phyloP scores from a whole-genome alignment of 1,140 invertebrate species.

The Drosophila kohkoa region DNA sequence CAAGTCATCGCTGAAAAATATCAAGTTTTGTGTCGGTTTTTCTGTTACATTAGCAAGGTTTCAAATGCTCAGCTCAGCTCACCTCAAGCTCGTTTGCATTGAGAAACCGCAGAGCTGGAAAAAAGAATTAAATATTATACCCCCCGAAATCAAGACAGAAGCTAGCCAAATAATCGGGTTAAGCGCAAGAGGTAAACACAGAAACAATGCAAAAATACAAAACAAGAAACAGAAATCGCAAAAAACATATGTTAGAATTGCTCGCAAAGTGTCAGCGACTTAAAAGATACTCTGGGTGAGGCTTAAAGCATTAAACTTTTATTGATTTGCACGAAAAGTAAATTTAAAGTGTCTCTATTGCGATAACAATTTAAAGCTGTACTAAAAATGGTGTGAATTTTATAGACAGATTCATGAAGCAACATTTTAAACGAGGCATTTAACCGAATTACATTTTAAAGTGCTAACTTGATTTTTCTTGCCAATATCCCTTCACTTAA shows the following conservation, averaged over 20 bases:
- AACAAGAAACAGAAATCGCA: background rate
- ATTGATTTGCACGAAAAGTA: background rate
- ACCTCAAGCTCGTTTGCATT: conserved; percentile 57
- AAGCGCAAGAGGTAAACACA: conserved; percentile 23
- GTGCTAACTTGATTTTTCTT: too few species aligned
- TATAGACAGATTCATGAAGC: too few species aligned
- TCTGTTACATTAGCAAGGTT: conserved; percentile 51
- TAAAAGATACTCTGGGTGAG: background rate
- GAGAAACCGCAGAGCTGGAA: conserved; percentile 42
- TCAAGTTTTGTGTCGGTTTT: conserved; percentile 42
- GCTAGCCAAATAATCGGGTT: conserved; percentile 45
- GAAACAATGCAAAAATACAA: conserved; percentile 18
- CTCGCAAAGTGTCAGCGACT: background rate
- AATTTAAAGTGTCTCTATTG: too few species aligned
- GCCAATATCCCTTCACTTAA: background rate
- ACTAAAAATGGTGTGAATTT: too few species aligned
- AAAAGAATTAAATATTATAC: conserved; percentile 13
- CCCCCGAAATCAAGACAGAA: conserved; percentile 26
- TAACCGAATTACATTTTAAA: too few species aligned
- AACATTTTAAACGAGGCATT: too few species aligned
- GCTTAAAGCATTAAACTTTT: background rate
- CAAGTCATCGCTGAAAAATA: conserved; percentile 38
- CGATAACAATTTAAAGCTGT: too few species aligned
- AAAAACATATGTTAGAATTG: background rate
- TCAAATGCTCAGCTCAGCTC: conserved; percentile 16